Evolutionary conservation across 2,888 invertebrate species (phyloP), one percentile per base, ranked within the genome.

Genomic region (Drosophila planitibia): DNA sequence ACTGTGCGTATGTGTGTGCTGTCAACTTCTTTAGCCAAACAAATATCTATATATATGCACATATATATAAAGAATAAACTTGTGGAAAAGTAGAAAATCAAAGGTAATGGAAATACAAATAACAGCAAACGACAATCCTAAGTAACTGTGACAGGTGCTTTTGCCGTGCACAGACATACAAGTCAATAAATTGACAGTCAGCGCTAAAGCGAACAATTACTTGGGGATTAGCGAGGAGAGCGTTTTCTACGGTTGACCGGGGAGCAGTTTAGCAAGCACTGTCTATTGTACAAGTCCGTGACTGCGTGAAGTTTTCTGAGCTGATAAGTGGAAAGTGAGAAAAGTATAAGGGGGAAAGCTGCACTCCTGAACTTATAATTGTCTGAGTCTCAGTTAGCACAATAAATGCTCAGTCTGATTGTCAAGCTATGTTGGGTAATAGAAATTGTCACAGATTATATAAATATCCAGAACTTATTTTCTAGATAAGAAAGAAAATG

Each of bases 151-250:
- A 88, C 86, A 87, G 89, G 74, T 86, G 90, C 70, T 58, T 10
- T 67, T 71, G 69, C 69, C 65, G 72, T 39, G 57, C 47, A 64
- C 41, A 62, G 60, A 72, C 63, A 76, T 59, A 74, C 74, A 62
- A 86, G 78, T 82, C 87, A 83, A 89, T 87, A 87, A 89, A 90
- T 89, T 87, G 89, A 76, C 83, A 89, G 72, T 73, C 74, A 73
- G 70, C 67, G 70, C 68, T 76, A 76, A 90, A 59, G 79, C 86
- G 80, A 54, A 85, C 89, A 87, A 87, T 87, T 87, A 90, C 84
- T 78, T 83, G 74, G 82, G 83, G 86, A 90, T 90, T 90, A 90
- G 77, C 75, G 72, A n/a, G 35, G 16, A 54, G 35, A 2, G 25
- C 51, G 61, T 64, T 52, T 57, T 69, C 41, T 35, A 35, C 64